Evolutionary conservation across 2,797 vertebrate species (phyloP).

Genomic region (Danio jaintianensis): DNA sequence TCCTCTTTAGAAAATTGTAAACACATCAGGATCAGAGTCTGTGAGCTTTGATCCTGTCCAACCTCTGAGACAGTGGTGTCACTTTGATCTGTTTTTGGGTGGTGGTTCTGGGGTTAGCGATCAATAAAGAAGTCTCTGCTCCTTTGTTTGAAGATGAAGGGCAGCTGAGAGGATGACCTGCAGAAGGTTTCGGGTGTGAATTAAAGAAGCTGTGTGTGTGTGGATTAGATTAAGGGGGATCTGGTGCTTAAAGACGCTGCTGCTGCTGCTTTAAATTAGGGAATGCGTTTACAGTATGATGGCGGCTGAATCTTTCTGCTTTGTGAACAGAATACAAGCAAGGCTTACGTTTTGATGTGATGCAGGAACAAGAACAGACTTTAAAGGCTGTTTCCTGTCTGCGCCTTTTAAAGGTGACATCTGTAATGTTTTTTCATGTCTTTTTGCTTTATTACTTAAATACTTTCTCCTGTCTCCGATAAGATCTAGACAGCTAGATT

Average conservation of each 20-base stretch:
- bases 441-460: neutral
- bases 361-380: slow-evolving; percentile 26
- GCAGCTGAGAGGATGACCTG: slow-evolving; percentile 57
- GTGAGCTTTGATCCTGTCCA: slow-evolving; percentile 59
- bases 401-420: slow-evolving; percentile 43
- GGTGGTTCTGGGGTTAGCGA: slow-evolving; percentile 54
- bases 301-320: slow-evolving; percentile 26
- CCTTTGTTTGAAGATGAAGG: slow-evolving; percentile 67
- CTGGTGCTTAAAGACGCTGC: slow-evolving; percentile 32
- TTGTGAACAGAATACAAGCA: slow-evolving; percentile 30
- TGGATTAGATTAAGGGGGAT: slow-evolving; percentile 40
- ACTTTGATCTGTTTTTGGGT: slow-evolving; percentile 65
- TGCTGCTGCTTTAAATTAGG: slow-evolving; percentile 40
- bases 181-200: slow-evolving; percentile 54
- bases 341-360: slow-evolving; percentile 20
- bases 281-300: slow-evolving; percentile 27
- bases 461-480: too few species aligned
- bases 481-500: neutral
- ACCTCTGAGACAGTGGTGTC: slow-evolving; percentile 58
- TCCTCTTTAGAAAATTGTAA: slow-evolving; percentile 56
- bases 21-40: slow-evolving; percentile 56
- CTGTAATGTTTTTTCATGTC: neutral
- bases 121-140: slow-evolving; percentile 64
- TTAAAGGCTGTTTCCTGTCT: slow-evolving; percentile 28
- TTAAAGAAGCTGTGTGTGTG: slow-evolving; percentile 49